Evolutionary conservation across 2,113 vertebrate genomes (phyloP).

Genomic region (Elephas maximus): DNA sequence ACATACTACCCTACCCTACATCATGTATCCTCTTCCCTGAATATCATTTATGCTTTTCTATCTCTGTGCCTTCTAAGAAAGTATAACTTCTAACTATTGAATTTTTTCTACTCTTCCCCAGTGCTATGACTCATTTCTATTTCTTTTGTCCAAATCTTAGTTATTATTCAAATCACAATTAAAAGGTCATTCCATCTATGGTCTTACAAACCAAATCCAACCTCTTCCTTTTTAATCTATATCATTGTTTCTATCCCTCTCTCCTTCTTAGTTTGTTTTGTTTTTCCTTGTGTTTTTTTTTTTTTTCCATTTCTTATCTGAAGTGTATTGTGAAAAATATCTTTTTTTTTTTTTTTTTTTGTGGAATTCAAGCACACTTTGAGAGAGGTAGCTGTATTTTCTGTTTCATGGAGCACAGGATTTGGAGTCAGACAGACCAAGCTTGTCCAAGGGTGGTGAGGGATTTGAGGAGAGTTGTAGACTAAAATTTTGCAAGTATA

Average conservation of each 20-base stretch:
- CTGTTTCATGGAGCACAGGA: not conserved
- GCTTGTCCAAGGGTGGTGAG: not conserved
- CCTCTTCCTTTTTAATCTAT: not conserved
- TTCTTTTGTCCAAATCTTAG: not conserved
- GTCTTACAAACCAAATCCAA: not conserved
- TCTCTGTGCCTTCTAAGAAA: not conserved
- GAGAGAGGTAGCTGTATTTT: not conserved
- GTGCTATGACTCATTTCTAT: not conserved
- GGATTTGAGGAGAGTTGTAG: not conserved
- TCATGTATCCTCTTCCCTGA: not conserved
- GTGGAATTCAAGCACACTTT: not conserved
- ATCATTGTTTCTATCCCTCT: not conserved
- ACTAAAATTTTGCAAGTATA: not conserved
- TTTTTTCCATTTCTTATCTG: not conserved
- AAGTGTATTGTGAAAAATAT: not conserved
- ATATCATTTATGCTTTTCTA: not conserved
- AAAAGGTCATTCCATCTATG: not conserved
- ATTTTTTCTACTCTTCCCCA: not conserved
- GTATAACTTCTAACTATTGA: not conserved
- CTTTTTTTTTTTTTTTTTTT: not conserved
- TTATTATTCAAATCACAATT: not conserved
- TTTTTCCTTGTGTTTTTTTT: not conserved
- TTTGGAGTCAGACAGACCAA: not conserved
- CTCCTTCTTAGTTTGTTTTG: not conserved
- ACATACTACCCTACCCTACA: not conserved